A percentile compares a stretch with the other conserved stretches of the same genome.
Conservation (phyloP, 2,113 vertebrate genomes). For the Sinocyclocheilus anophthalmus region DNA sequence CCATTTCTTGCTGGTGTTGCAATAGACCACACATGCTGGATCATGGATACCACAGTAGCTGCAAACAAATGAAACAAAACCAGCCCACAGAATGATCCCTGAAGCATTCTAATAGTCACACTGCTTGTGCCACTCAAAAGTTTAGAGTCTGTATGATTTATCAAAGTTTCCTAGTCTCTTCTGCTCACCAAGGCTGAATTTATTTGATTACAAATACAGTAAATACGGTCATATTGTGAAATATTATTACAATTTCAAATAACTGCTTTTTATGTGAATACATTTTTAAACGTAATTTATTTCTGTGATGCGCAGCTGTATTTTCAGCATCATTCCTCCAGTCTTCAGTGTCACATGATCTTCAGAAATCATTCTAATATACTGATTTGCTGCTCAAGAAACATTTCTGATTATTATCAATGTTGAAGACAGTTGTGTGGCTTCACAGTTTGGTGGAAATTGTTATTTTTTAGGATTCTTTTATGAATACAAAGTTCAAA, state of each 20-base stretch:
- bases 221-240: background rate
- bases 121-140: background rate
- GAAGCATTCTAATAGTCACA: too few species aligned
- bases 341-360: background rate
- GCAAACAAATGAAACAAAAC: background rate
- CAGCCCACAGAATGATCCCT: background rate
- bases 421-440: background rate
- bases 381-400: background rate
- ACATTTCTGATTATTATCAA: background rate
- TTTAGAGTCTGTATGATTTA: background rate
- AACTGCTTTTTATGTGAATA: background rate
- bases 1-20: constrained; percentile 99
- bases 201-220: background rate
- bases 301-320: background rate
- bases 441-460: too few species aligned
- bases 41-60: constrained; percentile 98
- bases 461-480: too few species aligned
- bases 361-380: background rate
- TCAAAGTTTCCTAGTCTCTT: background rate
- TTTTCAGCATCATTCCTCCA: background rate
- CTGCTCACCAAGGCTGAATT: background rate
- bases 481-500: background rate
- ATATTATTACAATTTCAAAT: background rate
- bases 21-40: constrained; percentile 97
- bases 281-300: background rate